Evolutionary conservation across 1,140 invertebrate species (phyloP), one percentile per base, ranked within the genome.

Genomic region (Thrips palmi): DNA sequence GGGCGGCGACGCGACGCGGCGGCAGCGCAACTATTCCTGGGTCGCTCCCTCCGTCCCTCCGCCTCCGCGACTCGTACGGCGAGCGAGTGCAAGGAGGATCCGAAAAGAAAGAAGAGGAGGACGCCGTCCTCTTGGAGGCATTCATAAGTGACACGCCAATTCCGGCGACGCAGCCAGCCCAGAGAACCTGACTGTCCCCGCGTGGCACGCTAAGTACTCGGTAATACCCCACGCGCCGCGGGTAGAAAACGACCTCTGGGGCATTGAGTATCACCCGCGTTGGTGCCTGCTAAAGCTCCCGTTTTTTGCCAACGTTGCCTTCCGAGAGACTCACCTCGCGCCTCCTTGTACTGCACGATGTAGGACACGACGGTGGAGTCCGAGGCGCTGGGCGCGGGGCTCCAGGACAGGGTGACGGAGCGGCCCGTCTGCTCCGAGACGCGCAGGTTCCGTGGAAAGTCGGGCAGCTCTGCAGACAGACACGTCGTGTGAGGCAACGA

Each of bases 301-400:
- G n/a, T n/a, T n/a, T n/a, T n/a, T n/a, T n/a, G n/a, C n/a, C n/a
- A n/a, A n/a, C n/a, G n/a, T n/a, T n/a, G 12, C 7, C 24, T 27
- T 27, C 7, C 24, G 24, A 12, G 12, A 19, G 14, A 52, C 53
- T 37, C 54, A 65, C 65, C 66, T 54, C 62, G 60, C 8, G 63
- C 65, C 49, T 65, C 64, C 52, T 69, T 70, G 50, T 69, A 70
- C 44, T 71, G 68, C 32, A 71, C 55, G 46, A 68, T 64, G 48
- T 73, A 76, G 34, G 63, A 64, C 34, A 65, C 61, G 44, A 75
- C 64, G 4, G 65, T 62, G 20, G 63, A 59, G 37, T 70, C 70
- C 3, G 63, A 61, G 57, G 55, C 57, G 43, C 48, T 60, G 40
- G 60, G 62, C 22, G 67, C 63, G 21, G 60, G 58, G 3, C 60